Percentiles rank a stretch among this genome's conserved stretches.
phyloP scores from a whole-genome alignment of 2,797 vertebrate genomes.

The Simalia tracyae region DNA sequence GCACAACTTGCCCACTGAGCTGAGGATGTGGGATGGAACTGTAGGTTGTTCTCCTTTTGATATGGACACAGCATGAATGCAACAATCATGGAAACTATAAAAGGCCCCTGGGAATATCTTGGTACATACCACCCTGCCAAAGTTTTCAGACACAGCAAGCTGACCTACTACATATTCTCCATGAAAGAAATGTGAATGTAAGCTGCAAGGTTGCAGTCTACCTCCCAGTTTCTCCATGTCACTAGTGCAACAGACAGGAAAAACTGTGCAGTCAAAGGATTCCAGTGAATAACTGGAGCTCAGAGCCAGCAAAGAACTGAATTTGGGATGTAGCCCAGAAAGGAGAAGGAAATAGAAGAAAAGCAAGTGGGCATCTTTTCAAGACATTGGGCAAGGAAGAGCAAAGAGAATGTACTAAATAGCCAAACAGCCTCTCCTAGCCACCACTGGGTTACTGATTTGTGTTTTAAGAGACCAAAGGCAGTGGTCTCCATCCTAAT shows the following conservation, averaged over 20 bases:
- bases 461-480: neutral
- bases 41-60: conserved; percentile 11
- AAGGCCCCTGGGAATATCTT: conserved; percentile 8
- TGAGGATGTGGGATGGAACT: conserved; percentile 9
- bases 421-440: neutral
- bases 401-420: neutral
- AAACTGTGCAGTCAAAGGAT: neutral
- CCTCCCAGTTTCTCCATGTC: neutral
- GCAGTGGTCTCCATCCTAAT: neutral
- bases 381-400: neutral
- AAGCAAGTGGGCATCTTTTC: neutral
- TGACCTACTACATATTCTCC: neutral
- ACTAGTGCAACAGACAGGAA: neutral
- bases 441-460: neutral
- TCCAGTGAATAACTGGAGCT: neutral
- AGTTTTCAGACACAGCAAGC: conserved; percentile 15
- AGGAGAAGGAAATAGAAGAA: neutral
- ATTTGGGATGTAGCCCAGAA: conserved; percentile 19
- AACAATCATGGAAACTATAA: conserved; percentile 3
- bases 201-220: neutral
- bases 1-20: neutral
- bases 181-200: conserved; percentile 1
- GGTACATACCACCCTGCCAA: conserved; percentile 18
- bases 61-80: conserved; percentile 12
- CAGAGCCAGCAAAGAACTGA: conserved; percentile 1